These are phyloP conservation scores for Platichthys flesus DNA, from an alignment of 2,113 vertebrate species.

Conservation along the genomic window DNA sequence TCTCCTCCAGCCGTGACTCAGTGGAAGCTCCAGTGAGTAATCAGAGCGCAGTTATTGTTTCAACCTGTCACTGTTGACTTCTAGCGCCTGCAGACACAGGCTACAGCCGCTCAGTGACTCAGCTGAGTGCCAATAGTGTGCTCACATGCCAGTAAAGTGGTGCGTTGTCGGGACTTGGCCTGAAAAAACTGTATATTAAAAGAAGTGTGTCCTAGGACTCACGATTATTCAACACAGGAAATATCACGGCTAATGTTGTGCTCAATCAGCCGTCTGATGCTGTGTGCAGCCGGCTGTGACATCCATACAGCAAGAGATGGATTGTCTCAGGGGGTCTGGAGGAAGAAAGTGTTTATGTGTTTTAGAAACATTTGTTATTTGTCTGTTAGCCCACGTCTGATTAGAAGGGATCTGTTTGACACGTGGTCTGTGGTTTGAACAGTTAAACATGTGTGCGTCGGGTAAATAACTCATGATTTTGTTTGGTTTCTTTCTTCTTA, in stretches of 20 bases:
- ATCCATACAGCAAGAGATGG: slow-evolving; percentile 1
- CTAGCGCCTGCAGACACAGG: slow-evolving; percentile 72
- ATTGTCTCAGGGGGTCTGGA: slow-evolving; percentile 16
- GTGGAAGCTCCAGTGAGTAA: slow-evolving; percentile 76
- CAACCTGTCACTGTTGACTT: slow-evolving; percentile 72
- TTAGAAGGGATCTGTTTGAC: slow-evolving; percentile 16
- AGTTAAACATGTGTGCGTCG: slow-evolving; percentile 24
- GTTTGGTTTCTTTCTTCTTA: slow-evolving; percentile 39
- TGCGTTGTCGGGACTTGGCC: slow-evolving; percentile 23
- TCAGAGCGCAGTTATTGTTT: slow-evolving; percentile 71
- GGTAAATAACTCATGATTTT: slow-evolving; percentile 51
- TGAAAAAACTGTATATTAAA: slow-evolving; percentile 35
- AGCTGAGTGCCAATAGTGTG: slow-evolving; percentile 51
- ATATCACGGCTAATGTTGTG: slow-evolving; percentile 17
- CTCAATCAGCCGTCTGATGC: slow-evolving; percentile 35
- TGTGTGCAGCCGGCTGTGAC: slow-evolving; percentile 22
- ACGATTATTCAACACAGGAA: slow-evolving; percentile 45
- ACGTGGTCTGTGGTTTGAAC: slow-evolving; percentile 10
- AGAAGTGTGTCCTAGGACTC: slow-evolving; percentile 14
- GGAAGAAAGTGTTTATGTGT: slow-evolving; percentile 41
- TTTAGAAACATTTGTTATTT: slow-evolving; percentile 47
- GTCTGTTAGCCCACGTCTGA: slow-evolving; percentile 10
- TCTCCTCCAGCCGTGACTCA: slow-evolving; percentile 78
- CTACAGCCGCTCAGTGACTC: slow-evolving; percentile 69
- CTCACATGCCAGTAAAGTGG: slow-evolving; percentile 61